Base-by-base conservation (phyloP, 2,797 vertebrate species). In the Sebastes itinus region DNA sequence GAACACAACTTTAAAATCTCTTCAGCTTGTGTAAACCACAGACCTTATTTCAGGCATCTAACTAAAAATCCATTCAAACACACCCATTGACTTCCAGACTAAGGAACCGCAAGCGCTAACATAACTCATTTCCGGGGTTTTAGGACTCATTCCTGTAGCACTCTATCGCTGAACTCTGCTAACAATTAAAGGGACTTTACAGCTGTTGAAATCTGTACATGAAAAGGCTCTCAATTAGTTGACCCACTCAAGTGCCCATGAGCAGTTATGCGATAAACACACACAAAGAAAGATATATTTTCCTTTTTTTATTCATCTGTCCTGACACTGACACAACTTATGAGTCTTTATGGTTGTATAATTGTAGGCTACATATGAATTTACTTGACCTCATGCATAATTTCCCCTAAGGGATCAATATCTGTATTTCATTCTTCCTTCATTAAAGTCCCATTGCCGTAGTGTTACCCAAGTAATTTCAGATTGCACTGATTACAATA, bases 401-500 rank as follows among this genome's bases (percentile, higher is more conserved):
- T 64, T 68, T 52, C 22, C 54, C 23, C 6, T 4, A 66, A 30
- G 22, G 38, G 7, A 73, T 61, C 14, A 46, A 28, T 73, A 73
- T 14, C 46, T 25, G 32, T 5, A 49, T 72, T 72, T 77, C 7
- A 78, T 55, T 38, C 72, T 61, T 72, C 65, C 20, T 2, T 4
- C 38, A 59, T 54, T 62, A 12, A 67, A 68, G 6, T 63, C 12
- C 20, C 13, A 22, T 13, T 35, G 30, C 62, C 30, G 18, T 13
- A 32, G 18, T 66, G 28, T 80, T 72, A 32, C 60, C 20, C 27
- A n/a, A 49, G 8, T 66, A 11, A 67, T 77, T 76, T 38, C 20
- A 46, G 18, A 78, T 75, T 71, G 64, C 73, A 77, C 70, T 67
- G 78, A 81, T 75, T 89, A 73, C 16, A 74, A 81, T 78, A 82